Evolutionary conservation across 2,888 invertebrate species (phyloP).

Genomic region (Dichetophora obliterata): DNA sequence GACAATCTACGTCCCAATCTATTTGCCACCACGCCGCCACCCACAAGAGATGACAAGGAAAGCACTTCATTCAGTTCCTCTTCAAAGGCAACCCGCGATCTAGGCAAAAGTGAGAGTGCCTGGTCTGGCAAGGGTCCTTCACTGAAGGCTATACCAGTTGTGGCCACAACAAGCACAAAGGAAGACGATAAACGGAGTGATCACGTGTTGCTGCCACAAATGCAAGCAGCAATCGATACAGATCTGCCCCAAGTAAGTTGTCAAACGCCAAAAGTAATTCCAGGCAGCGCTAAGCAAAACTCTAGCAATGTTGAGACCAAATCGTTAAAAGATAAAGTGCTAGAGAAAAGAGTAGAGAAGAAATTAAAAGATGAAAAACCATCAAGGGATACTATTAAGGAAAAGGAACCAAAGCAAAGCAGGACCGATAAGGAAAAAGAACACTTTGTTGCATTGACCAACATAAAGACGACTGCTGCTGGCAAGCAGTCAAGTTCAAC

Average conservation of each 20-base stretch:
- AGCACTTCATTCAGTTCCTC: slow-evolving; percentile 66
- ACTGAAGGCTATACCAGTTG: slow-evolving; percentile 67
- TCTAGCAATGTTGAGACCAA: slow-evolving; percentile 40
- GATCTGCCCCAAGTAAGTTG: slow-evolving; percentile 46
- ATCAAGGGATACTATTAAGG: slow-evolving; percentile 19
- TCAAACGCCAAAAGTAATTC: background rate
- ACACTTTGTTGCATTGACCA: slow-evolving; percentile 36
- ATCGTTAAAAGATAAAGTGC: slow-evolving; percentile 42
- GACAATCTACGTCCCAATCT: slow-evolving; percentile 65
- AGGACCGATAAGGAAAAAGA: slow-evolving; percentile 51
- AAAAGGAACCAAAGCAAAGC: slow-evolving; percentile 45
- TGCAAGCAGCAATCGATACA: slow-evolving; percentile 39
- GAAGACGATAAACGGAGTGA: slow-evolving; percentile 37
- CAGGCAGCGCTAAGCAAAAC: slow-evolving; percentile 44
- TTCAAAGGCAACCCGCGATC: slow-evolving; percentile 66
- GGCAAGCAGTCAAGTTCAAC: slow-evolving; percentile 42
- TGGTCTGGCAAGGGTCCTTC: slow-evolving; percentile 70
- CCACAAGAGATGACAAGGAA: slow-evolving; percentile 67
- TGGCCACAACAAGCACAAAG: slow-evolving; percentile 54
- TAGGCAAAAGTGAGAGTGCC: slow-evolving; percentile 66
- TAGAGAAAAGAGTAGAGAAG: slow-evolving; percentile 45
- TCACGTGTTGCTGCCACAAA: slow-evolving; percentile 25
- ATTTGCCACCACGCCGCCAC: slow-evolving; percentile 65
- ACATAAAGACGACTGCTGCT: slow-evolving; percentile 37
- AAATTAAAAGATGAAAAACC: slow-evolving; percentile 49